Base-by-base conservation (phyloP, 2,113 vertebrate genomes). In the Nansenia antarctica region DNA sequence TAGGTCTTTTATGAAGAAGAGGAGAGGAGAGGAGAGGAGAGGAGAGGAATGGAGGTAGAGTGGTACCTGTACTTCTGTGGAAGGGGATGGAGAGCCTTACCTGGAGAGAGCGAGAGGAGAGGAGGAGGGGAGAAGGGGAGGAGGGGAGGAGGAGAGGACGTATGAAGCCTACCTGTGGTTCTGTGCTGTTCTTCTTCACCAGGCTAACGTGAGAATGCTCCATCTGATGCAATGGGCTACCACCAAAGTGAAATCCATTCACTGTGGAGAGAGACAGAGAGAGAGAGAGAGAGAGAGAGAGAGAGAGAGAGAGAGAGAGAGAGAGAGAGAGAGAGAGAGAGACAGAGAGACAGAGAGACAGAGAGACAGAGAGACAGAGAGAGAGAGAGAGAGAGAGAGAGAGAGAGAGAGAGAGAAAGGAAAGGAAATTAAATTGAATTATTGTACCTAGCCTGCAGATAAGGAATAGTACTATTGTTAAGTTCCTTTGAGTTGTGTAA, bases 181-280 rank as follows among this genome's bases (percentile, higher is more conserved):
- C 96, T 60, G 86, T 87, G 74, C 90, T 94, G 86, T 88, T 57
- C 91, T 95, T 98, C 77, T 91, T 90, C 75, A 94, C 84, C 84
- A 89, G 89, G 75, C 67, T 86, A 79, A 89, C 90, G 76, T 96
- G 94, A 4, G 90, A 82, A 29, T 90, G 84, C 34, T 98, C 95
- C 1, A 87, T 78, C 62, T 94, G 96, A 90, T 95, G 93, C 52
- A 92, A 85, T 0, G 94, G 92, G 22, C 94, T 94, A 15, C 93
- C 94, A 71, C 94, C 91, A 3, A 91, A 86, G 86, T 98, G 96
- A 88, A 96, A 97, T 83, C 97, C 97, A 85, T 99, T 99, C 86
- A 97, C 97, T 99, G 92, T 2, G 75, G 79, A 86, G 20, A 78
- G 32, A 59, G 39, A 72, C 74, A 91, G 26, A 74, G 63, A 60